These are phyloP conservation scores for Coptotermes formosanus DNA, from an alignment of 1,140 invertebrate species.

Conservation along the genomic window DNA sequence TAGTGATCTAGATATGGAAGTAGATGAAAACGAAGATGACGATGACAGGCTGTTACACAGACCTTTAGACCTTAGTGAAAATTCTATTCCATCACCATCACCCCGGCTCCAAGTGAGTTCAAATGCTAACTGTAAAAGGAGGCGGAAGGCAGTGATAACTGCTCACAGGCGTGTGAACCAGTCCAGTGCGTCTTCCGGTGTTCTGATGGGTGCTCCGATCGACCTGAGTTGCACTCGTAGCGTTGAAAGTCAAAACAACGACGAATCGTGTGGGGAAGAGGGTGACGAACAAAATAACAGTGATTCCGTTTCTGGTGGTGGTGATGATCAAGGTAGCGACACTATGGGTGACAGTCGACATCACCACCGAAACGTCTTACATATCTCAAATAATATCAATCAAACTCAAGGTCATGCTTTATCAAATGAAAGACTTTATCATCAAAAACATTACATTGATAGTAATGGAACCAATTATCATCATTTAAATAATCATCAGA, in stretches of 20 bases:
- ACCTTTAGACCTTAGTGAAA: slow-evolving; percentile 40
- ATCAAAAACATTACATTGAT: not conserved
- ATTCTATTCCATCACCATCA: slow-evolving; percentile 11
- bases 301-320: not conserved
- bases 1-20: slow-evolving; percentile 15
- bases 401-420: not conserved
- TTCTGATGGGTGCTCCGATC: slow-evolving; percentile 31
- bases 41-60: slow-evolving; percentile 27
- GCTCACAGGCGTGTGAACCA: slow-evolving; percentile 18
- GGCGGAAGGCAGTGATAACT: slow-evolving; percentile 23
- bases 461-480: not conserved
- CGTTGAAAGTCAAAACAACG: not conserved
- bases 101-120: not conserved
- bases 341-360: not conserved
- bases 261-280: slow-evolving; percentile 13
- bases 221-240: slow-evolving; percentile 32
- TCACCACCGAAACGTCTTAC: not conserved
- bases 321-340: not conserved
- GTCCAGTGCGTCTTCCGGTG: slow-evolving; percentile 28
- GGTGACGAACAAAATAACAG: slow-evolving; percentile 10
- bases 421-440: slow-evolving; percentile 9
- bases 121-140: slow-evolving; percentile 26
- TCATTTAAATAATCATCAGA: slow-evolving; percentile 4
- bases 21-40: slow-evolving; percentile 34
- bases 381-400: not conserved